Evolutionary conservation across 30 jellyfish, hydroid and myxozoan species (phyloP).

Genomic region (Phacellophora camtschatica): DNA sequence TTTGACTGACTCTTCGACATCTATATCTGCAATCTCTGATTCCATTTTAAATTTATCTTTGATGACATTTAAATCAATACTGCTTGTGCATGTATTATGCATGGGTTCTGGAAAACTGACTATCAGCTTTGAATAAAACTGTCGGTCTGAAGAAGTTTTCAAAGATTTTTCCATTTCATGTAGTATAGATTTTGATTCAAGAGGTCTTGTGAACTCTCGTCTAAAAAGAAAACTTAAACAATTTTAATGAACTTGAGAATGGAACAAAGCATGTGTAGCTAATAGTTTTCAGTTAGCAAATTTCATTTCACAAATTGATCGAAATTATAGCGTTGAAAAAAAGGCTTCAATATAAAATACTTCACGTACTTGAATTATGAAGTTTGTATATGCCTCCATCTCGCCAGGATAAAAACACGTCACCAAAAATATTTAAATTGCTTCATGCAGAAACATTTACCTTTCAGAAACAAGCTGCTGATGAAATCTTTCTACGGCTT

Average conservation of each 20-base stretch:
- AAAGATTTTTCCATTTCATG: constrained; percentile 4
- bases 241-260: neutral
- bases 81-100: neutral
- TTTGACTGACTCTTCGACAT: neutral
- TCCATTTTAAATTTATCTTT: constrained; percentile 1
- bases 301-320: too few species aligned
- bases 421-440: too few species aligned
- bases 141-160: neutral
- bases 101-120: constrained; percentile 8
- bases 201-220: constrained; percentile 4
- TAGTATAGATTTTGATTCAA: neutral
- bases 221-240: neutral
- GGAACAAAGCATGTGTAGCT: too few species aligned
- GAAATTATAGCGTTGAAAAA: too few species aligned
- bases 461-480: constrained; percentile 23
- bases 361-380: too few species aligned
- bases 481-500: constrained; percentile 42
- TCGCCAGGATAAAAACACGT: too few species aligned
- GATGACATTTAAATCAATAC: neutral
- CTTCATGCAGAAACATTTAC: too few species aligned
- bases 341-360: too few species aligned
- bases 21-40: neutral
- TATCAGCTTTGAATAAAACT: neutral
- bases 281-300: too few species aligned
- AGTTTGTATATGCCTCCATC: too few species aligned